Evolutionary conservation across 2,888 invertebrate species (phyloP).

Genomic region (Metacarcinus magister): DNA sequence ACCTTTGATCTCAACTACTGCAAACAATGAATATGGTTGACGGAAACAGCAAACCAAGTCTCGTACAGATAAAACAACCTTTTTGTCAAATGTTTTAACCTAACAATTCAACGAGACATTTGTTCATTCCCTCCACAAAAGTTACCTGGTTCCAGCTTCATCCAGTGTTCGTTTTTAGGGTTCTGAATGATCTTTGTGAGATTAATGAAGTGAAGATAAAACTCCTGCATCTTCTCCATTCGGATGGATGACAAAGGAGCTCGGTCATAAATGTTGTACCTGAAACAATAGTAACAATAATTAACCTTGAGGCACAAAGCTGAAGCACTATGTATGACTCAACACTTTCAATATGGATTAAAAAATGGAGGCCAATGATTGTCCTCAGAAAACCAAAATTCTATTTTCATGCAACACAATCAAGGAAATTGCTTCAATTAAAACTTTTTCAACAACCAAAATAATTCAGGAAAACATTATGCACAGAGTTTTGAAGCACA

Average conservation of each 20-base stretch:
- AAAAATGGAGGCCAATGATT: too few relatives aligned
- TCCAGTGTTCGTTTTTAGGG: conserved; percentile 87
- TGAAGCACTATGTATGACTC: background rate
- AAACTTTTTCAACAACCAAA: too few relatives aligned
- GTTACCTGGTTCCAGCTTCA: conserved; percentile 86
- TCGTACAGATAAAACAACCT: background rate
- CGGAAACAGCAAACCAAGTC: background rate
- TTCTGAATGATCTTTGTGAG: conserved; percentile 87
- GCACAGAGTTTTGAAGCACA: too few relatives aligned
- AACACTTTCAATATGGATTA: background rate
- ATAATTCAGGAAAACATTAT: too few relatives aligned
- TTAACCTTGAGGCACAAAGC: background rate
- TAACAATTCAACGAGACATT: background rate
- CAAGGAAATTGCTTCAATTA: too few relatives aligned
- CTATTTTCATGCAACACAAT: too few relatives aligned
- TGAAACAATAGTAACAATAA: conserved; percentile 83
- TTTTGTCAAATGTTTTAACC: background rate
- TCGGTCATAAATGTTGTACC: conserved; percentile 91
- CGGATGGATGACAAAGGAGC: conserved; percentile 87
- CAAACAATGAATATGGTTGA: background rate
- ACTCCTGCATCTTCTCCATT: conserved; percentile 86
- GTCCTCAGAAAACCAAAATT: too few relatives aligned
- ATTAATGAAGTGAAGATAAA: conserved; percentile 86
- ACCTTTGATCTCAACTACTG: background rate
- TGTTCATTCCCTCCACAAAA: background rate